Evolutionary conservation across 2,888 invertebrate species (phyloP).

Genomic region (Aelia acuminata): DNA sequence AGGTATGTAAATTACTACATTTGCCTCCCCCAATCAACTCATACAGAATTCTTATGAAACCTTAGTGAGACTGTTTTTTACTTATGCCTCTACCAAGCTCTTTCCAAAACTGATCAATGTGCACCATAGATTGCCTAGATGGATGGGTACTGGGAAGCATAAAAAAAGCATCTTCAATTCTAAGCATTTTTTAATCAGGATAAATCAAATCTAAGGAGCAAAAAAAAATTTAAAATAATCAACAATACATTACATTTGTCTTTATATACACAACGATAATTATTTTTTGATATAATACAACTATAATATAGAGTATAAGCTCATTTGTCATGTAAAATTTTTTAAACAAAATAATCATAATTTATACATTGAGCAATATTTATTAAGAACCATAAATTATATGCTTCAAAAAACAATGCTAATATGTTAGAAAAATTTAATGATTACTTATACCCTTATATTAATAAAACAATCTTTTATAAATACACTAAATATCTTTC

Average conservation of each 20-base stretch:
- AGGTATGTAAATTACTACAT: too few species aligned
- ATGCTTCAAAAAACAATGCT: neutral
- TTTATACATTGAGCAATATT: slow-evolving; percentile 31
- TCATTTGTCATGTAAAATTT: slow-evolving; percentile 42
- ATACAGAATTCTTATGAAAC: too few species aligned
- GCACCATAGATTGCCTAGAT: neutral
- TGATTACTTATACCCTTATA: slow-evolving; percentile 24
- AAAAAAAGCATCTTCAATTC: neutral
- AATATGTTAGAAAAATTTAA: neutral
- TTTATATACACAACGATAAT: slow-evolving; percentile 32
- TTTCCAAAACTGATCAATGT: too few species aligned
- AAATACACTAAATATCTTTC: neutral
- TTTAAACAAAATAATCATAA: neutral
- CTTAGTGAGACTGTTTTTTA: too few species aligned
- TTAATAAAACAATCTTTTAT: neutral
- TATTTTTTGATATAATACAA: neutral
- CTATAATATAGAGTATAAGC: slow-evolving; percentile 7
- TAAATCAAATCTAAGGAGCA: neutral
- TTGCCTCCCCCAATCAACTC: too few species aligned
- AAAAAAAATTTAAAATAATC: neutral
- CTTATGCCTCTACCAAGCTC: too few species aligned
- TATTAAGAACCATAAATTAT: neutral
- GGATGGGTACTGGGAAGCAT: neutral
- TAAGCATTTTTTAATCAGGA: slow-evolving; percentile 2
- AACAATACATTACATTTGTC: slow-evolving; percentile 24